These are phyloP conservation scores for Oreochromis niloticus DNA, from an alignment of 2,113 vertebrate genomes.

Conservation along the genomic window DNA sequence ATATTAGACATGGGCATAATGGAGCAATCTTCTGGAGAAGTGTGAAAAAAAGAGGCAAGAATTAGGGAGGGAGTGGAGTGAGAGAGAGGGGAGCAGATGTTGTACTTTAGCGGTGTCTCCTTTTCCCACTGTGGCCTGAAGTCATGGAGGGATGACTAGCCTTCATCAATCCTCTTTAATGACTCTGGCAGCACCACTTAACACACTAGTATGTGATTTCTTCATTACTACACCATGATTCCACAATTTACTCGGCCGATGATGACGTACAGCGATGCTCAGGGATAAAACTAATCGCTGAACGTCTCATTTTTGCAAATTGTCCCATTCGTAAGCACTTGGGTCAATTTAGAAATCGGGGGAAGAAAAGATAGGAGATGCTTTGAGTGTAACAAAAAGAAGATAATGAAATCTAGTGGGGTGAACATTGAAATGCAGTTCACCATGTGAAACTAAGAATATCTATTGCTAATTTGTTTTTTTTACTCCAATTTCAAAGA, in stretches of 20 bases:
- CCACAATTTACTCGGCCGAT: conserved; percentile 18
- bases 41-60: not conserved
- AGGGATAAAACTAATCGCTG: not conserved
- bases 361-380: not conserved
- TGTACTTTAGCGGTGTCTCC: conserved; percentile 11
- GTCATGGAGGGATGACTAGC: conserved; percentile 51
- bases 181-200: conserved; percentile 54
- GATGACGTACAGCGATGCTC: not conserved
- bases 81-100: conserved; percentile 24
- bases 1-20: not conserved
- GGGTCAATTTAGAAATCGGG: not conserved
- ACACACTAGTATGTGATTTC: conserved; percentile 48
- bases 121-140: conserved; percentile 37
- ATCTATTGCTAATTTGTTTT: not conserved
- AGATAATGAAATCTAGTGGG: not conserved
- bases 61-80: not conserved
- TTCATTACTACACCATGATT: conserved; percentile 48
- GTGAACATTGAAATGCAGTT: not conserved
- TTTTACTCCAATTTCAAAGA: not conserved
- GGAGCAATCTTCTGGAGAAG: not conserved
- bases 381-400: not conserved
- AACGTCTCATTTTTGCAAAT: conserved; percentile 3
- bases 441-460: not conserved
- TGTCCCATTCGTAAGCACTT: not conserved
- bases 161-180: conserved; percentile 66